Evolutionary conservation across 2,888 invertebrate species (phyloP).

Genomic region (Hirudinaria manillensis): DNA sequence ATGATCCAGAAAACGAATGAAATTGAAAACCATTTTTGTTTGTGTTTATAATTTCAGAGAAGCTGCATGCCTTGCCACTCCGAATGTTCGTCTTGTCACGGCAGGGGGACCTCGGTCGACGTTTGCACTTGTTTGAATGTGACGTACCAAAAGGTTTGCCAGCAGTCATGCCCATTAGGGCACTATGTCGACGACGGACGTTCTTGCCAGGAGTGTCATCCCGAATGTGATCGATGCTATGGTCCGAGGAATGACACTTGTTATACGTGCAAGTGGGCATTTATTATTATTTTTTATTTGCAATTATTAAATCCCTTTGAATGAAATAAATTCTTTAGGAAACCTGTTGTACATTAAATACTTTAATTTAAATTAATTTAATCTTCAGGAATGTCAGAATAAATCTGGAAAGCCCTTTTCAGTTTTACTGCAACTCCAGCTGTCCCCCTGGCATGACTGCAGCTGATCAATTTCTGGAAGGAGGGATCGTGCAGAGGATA

Average conservation of each 20-base stretch:
- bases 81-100: background rate
- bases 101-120: background rate
- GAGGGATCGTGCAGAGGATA: background rate
- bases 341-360: too few species aligned
- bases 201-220: background rate
- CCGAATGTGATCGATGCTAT: background rate
- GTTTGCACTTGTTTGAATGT: background rate
- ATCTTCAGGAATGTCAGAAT: too few species aligned
- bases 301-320: too few species aligned
- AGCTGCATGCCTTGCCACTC: background rate
- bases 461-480: background rate
- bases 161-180: background rate
- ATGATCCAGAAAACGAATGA: too few species aligned
- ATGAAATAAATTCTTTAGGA: too few species aligned
- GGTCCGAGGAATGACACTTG: background rate
- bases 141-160: background rate
- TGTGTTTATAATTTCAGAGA: too few species aligned
- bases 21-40: background rate
- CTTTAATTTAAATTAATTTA: too few species aligned
- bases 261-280: background rate
- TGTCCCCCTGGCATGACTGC: background rate
- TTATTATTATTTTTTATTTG: too few species aligned
- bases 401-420: too few species aligned
- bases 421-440: background rate
- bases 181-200: background rate